These are phyloP conservation scores for Drosophila fulvimacula DNA, from an alignment of 2,888 invertebrate genomes.

Conservation along the genomic window DNA sequence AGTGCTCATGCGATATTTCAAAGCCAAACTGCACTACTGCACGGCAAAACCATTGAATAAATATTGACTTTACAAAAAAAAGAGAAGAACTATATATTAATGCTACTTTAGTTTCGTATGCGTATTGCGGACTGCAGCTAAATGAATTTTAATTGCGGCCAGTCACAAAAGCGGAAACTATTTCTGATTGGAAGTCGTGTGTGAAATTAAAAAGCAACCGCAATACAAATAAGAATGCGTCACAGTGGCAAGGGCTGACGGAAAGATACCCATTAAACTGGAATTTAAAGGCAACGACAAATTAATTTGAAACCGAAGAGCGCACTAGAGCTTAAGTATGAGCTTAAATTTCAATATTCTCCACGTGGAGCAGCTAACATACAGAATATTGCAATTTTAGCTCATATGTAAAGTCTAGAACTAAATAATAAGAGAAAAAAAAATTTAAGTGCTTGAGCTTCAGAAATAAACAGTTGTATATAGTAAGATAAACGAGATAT, in stretches of 20 bases:
- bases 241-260: not conserved
- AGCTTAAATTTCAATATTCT: too few relatives aligned
- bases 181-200: slow-evolving; percentile 61
- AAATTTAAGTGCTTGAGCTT: too few relatives aligned
- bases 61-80: slow-evolving; percentile 40
- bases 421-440: too few relatives aligned
- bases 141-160: slow-evolving; percentile 54
- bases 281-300: too few relatives aligned
- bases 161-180: slow-evolving; percentile 40
- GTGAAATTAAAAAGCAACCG: slow-evolving; percentile 69
- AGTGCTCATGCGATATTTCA: slow-evolving; percentile 22
- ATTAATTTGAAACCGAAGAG: too few relatives aligned
- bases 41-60: slow-evolving; percentile 43
- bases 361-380: too few relatives aligned
- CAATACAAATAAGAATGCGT: slow-evolving; percentile 21
- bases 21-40: slow-evolving; percentile 19
- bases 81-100: slow-evolving; percentile 1
- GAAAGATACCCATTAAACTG: slow-evolving; percentile 6
- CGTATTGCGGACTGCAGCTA: slow-evolving; percentile 29
- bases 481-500: too few relatives aligned
- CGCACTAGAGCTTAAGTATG: not conserved
- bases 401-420: too few relatives aligned
- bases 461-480: too few relatives aligned
- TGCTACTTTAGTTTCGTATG: slow-evolving; percentile 19
- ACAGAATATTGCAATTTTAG: too few relatives aligned